Evolutionary conservation across 2,113 vertebrate genomes (phyloP).

Genomic region (Ictidomys tridecemlineatus): DNA sequence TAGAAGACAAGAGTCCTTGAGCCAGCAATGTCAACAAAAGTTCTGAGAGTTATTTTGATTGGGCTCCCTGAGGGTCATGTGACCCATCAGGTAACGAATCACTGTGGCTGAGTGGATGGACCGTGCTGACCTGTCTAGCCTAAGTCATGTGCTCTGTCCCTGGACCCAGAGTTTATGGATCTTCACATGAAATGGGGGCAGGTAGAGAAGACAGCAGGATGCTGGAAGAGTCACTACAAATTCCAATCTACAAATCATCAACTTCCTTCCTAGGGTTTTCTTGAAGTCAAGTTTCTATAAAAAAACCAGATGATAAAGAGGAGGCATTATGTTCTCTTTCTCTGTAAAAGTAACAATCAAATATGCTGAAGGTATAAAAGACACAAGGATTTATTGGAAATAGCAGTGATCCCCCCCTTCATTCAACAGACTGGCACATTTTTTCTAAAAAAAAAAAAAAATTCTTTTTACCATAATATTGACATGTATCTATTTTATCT

Average conservation of each 20-base stretch:
- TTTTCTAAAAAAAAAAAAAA: neutral
- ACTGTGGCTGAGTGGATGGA: neutral
- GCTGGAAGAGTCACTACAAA: neutral
- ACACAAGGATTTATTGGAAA: conserved; percentile 36
- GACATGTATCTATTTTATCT: neutral
- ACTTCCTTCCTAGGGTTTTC: neutral
- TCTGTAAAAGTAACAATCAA: conserved; percentile 5
- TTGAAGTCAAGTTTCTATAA: neutral
- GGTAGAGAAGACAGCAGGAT: neutral
- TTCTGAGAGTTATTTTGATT: neutral
- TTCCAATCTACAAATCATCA: neutral
- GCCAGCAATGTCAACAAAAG: neutral
- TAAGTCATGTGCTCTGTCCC: neutral
- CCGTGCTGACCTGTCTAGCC: neutral
- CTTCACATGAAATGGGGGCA: too few relatives aligned
- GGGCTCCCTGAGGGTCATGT: neutral
- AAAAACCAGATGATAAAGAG: conserved; percentile 36
- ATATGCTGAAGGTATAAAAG: neutral
- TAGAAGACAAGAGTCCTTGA: neutral
- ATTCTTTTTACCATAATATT: conserved; percentile 31
- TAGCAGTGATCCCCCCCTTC: neutral
- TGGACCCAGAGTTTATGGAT: neutral
- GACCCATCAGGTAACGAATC: neutral
- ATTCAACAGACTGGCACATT: neutral
- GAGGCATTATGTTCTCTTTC: neutral